Base-by-base conservation (phyloP, 2,113 vertebrate genomes). In the Monopterus albus region DNA sequence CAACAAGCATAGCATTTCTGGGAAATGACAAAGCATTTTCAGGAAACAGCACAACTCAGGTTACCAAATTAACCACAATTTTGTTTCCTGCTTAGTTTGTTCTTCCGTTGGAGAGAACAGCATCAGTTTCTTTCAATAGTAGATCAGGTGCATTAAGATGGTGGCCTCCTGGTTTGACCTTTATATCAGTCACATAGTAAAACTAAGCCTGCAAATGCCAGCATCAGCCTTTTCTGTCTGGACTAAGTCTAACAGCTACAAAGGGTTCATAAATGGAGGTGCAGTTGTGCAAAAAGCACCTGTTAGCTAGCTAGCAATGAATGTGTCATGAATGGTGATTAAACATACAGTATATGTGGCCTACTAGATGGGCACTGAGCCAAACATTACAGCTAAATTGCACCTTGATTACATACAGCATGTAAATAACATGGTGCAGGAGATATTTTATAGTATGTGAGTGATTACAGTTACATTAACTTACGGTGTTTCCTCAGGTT, bases 71-170 rank as follows among this genome's bases (percentile, higher is more conserved):
- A 78, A 84, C 76, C 81, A 83, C 84, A 86, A 5, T 7, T 52
- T 18, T 29, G 43, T 49, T 85, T 86, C 82, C 84, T 81, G 79
- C 42, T 65, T 23, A 23, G n/a, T 61, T 55, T 65, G 28, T 45
- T 64, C 10, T 79, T 83, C 9, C 2, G 55, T 18, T 57, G 26
- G n/a, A 40, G 4, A 65, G 25, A 71, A 45, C 15, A 21, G 12
- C 12, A 5, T 55, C n/a, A 2, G 14, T 20, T 25, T 43, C 60
- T 56, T 23, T 23, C 17, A 21, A 17, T 40, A 56, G 42, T 36
- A 57, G 25, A 35, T 11, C 10, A 56, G 21, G 4, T 85, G 50
- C 59, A 61, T 20, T 14, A 25, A 31, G 52, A 46, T 20, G 2
- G 1, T 39, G 43, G 45, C 53, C 49, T 63, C 35, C 18, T 47